These are phyloP conservation scores for Myotis vivesi DNA, from an alignment of 2,797 vertebrate species.

Conservation along the genomic window DNA sequence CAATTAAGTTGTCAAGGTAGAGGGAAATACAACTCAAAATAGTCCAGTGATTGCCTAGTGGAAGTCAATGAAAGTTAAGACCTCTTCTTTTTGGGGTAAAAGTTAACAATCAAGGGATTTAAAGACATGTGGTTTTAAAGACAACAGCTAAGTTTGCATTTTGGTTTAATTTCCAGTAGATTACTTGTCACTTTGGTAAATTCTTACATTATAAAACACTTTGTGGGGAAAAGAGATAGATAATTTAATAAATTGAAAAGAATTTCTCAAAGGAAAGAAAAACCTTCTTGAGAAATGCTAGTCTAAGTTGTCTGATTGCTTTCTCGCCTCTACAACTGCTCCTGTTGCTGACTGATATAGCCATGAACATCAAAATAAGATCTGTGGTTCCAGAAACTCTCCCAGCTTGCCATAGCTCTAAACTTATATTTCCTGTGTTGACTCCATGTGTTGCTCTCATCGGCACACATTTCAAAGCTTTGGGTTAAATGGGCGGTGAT, in stretches of 20 bases:
- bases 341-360: constrained; percentile 35
- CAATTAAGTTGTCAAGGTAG: constrained; percentile 41
- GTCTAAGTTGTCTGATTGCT: background rate
- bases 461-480: constrained; percentile 61
- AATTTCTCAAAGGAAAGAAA: constrained; percentile 57
- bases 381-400: constrained; percentile 35
- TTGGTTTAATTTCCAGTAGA: constrained; percentile 56
- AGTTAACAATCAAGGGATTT: constrained; percentile 55
- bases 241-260: constrained; percentile 64
- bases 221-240: constrained; percentile 41
- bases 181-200: constrained; percentile 58
- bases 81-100: constrained; percentile 43
- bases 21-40: constrained; percentile 36
- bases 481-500: constrained; percentile 58
- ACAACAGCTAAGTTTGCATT: constrained; percentile 48
- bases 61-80: constrained; percentile 58
- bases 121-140: constrained; percentile 60
- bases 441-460: constrained; percentile 37
- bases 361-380: constrained; percentile 47
- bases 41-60: constrained; percentile 30
- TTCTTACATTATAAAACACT: constrained; percentile 57
- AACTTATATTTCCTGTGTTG: constrained; percentile 61
- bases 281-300: constrained; percentile 41
- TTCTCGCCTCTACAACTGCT: constrained; percentile 27
- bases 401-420: constrained; percentile 16